Percentiles rank a stretch among this genome's conserved stretches.
These are phyloP conservation scores for Masnerella sp. DNA, from an alignment of 2,888 invertebrate species.

Conservation along the genomic window DNA sequence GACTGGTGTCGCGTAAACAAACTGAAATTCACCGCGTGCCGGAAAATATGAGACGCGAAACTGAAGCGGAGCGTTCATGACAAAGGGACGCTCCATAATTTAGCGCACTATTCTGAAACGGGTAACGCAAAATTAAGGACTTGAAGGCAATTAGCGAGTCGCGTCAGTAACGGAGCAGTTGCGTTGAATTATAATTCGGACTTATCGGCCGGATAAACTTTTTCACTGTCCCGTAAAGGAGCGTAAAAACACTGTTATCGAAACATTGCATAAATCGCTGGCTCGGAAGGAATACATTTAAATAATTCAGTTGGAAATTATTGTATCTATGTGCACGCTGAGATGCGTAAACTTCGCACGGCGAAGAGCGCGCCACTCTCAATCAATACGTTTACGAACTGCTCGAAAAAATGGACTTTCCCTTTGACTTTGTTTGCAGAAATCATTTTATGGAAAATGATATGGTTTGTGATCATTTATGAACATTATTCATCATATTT, in stretches of 20 bases:
- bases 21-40: background rate
- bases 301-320: slow-evolving; percentile 43
- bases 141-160: slow-evolving; percentile 2
- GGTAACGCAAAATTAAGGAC: slow-evolving; percentile 9
- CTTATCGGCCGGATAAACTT: slow-evolving; percentile 2
- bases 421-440: slow-evolving; percentile 26
- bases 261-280: slow-evolving; percentile 26
- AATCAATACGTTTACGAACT: slow-evolving; percentile 25
- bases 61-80: background rate
- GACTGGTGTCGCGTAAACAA: background rate
- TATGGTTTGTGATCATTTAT: too few relatives aligned
- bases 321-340: slow-evolving; percentile 21
- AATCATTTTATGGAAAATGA: too few relatives aligned
- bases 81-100: slow-evolving; percentile 18
- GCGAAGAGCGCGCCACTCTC: background rate
- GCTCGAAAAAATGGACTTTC: slow-evolving; percentile 29
- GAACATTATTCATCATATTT: too few relatives aligned
- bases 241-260: slow-evolving; percentile 12
- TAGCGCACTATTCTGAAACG: slow-evolving; percentile 1
- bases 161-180: slow-evolving; percentile 9
- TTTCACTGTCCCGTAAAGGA: background rate
- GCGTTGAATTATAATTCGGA: slow-evolving; percentile 16
- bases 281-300: slow-evolving; percentile 30
- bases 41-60: background rate
- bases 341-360: slow-evolving; percentile 29